These are phyloP conservation scores for Nymphicus hollandicus DNA, from an alignment of 2,113 vertebrate species.

Conservation along the genomic window DNA sequence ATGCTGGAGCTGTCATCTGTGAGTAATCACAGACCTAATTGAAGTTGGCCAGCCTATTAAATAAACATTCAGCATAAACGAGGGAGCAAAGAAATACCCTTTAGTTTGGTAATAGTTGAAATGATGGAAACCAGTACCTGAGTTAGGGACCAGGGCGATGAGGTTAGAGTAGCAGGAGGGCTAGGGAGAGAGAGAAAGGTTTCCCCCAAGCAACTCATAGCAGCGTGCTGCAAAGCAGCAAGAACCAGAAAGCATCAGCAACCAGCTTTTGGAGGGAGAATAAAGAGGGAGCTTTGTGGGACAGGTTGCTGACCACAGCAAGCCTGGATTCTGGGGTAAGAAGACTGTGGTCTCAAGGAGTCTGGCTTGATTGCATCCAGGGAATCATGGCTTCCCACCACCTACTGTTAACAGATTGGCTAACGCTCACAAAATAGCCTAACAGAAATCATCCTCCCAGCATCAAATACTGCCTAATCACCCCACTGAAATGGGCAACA, in stretches of 20 bases:
- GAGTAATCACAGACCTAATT: slow-evolving; percentile 60
- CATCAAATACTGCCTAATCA: neutral
- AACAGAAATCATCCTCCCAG: neutral
- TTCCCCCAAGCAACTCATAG: neutral
- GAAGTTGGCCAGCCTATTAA: slow-evolving; percentile 64
- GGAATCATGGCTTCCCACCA: neutral
- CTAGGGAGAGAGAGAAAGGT: neutral
- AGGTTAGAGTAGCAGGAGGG: neutral
- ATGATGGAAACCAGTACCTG: neutral
- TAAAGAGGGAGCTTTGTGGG: neutral
- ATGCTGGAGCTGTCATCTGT: slow-evolving; percentile 57
- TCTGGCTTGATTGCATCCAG: neutral
- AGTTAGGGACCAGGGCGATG: neutral
- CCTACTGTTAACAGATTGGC: neutral
- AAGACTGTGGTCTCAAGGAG: neutral
- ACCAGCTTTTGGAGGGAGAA: neutral
- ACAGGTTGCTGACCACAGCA: neutral
- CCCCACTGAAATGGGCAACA: neutral
- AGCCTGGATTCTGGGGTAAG: neutral
- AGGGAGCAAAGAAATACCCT: slow-evolving; percentile 53
- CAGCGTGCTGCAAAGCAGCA: neutral
- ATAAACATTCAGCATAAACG: slow-evolving; percentile 53
- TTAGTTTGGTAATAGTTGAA: slow-evolving; percentile 32
- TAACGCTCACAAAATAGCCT: neutral
- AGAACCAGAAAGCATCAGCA: neutral